Evolutionary conservation across 1,140 invertebrate genomes (phyloP).

Genomic region (Ectropis grisescens): DNA sequence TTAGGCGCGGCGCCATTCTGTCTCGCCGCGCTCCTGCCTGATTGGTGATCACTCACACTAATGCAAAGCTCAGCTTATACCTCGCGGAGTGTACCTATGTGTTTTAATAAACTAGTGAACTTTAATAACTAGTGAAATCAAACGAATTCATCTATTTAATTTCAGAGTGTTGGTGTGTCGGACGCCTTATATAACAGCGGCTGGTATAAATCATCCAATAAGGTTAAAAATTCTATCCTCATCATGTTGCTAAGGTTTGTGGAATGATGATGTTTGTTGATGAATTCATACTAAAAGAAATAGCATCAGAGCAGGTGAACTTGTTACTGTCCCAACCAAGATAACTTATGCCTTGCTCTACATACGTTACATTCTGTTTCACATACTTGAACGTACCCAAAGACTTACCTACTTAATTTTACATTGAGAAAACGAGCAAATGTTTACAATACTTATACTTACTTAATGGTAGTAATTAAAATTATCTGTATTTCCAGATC

Average conservation of each 20-base stretch:
- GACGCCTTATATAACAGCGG: constrained; percentile 33
- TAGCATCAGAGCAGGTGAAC: too few relatives aligned
- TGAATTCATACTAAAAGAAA: not conserved
- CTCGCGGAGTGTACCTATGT: too few relatives aligned
- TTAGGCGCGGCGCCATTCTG: too few relatives aligned
- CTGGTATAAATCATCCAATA: constrained; percentile 29
- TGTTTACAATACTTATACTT: not conserved
- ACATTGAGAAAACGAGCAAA: not conserved
- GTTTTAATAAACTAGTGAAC: too few relatives aligned
- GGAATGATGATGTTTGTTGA: not conserved
- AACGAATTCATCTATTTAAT: too few relatives aligned
- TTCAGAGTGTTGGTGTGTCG: constrained; percentile 27
- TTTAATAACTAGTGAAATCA: too few relatives aligned
- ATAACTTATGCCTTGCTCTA: too few relatives aligned
- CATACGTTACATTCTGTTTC: constrained; percentile 1
- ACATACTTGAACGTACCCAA: too few relatives aligned
- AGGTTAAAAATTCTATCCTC: constrained; percentile 25
- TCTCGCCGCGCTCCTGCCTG: too few relatives aligned
- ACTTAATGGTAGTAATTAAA: not conserved
- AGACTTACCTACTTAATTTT: too few relatives aligned
- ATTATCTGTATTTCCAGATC: constrained; percentile 20
- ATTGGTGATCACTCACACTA: too few relatives aligned
- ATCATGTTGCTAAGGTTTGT: constrained; percentile 35
- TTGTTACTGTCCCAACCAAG: not conserved
- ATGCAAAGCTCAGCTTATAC: too few relatives aligned